Evolutionary conservation across 2,113 vertebrate genomes (phyloP).

Genomic region (Gallinago undulata): DNA sequence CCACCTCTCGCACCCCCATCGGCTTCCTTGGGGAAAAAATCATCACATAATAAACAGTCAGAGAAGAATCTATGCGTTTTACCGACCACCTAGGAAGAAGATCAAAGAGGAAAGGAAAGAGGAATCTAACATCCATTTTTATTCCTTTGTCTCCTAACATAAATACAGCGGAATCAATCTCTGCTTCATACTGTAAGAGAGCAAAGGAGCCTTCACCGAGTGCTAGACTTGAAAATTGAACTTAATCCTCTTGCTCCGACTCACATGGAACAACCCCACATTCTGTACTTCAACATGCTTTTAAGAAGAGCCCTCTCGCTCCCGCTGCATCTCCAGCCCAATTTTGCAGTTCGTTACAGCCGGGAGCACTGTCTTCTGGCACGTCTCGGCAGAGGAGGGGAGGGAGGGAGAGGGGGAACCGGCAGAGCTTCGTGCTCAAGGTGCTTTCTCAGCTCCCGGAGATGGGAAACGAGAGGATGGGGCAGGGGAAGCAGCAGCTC

Average conservation of each 20-base stretch:
- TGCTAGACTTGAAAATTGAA: conserved; percentile 2
- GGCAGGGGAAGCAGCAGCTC: neutral
- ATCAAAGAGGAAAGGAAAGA: conserved; percentile 6
- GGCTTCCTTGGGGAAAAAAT: neutral
- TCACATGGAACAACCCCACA: neutral
- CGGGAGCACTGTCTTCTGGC: neutral
- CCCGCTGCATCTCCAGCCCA: neutral
- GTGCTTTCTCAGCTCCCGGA: neutral
- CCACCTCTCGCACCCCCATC: neutral
- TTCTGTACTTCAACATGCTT: neutral
- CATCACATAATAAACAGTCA: neutral
- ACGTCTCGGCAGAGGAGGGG: neutral
- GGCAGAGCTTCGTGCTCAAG: neutral
- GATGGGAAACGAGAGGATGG: neutral
- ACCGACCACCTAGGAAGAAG: neutral
- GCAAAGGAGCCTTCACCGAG: conserved; percentile 14
- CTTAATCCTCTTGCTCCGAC: conserved; percentile 1
- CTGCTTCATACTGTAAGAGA: neutral
- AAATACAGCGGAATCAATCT: conserved; percentile 3
- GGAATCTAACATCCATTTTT: conserved; percentile 4
- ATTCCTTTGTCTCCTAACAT: neutral
- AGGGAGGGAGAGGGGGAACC: neutral
- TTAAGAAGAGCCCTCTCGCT: neutral
- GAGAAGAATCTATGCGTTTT: neutral
- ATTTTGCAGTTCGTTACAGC: neutral